Evolutionary conservation across 2,888 invertebrate species (phyloP).

Genomic region (Rambutsinella grinnellia): DNA sequence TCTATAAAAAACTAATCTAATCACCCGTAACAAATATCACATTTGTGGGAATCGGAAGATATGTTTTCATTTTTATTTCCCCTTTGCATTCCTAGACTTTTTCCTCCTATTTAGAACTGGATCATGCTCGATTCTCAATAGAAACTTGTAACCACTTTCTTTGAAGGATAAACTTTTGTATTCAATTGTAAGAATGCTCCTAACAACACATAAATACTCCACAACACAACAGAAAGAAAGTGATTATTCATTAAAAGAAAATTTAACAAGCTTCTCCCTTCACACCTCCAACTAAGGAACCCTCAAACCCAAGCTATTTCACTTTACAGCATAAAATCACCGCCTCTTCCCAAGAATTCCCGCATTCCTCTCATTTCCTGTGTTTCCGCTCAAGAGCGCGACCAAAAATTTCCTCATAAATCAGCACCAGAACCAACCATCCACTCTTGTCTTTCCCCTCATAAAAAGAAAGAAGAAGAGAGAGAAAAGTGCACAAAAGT

Average conservation of each 20-base stretch:
- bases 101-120: no score
- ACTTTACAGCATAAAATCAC: no score
- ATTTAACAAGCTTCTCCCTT: background rate
- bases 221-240: background rate
- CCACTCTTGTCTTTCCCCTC: background rate
- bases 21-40: no score
- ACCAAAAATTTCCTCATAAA: slow-evolving; percentile 52
- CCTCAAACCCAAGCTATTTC: no score
- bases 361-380: slow-evolving; percentile 56
- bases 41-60: no score
- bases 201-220: background rate
- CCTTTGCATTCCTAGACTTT: no score
- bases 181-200: no score
- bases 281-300: background rate
- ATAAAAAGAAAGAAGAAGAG: background rate
- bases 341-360: no score
- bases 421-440: slow-evolving; percentile 21
- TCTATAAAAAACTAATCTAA: background rate
- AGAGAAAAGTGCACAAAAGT: slow-evolving; percentile 2
- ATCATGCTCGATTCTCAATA: no score
- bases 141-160: no score
- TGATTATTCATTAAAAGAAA: background rate
- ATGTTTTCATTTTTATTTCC: no score
- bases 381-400: slow-evolving; percentile 46
- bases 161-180: no score